Percentiles rank a stretch among this genome's conserved stretches.
Conservation (phyloP, 2,888 invertebrate species). For the Dicyrtoma fusca region DNA sequence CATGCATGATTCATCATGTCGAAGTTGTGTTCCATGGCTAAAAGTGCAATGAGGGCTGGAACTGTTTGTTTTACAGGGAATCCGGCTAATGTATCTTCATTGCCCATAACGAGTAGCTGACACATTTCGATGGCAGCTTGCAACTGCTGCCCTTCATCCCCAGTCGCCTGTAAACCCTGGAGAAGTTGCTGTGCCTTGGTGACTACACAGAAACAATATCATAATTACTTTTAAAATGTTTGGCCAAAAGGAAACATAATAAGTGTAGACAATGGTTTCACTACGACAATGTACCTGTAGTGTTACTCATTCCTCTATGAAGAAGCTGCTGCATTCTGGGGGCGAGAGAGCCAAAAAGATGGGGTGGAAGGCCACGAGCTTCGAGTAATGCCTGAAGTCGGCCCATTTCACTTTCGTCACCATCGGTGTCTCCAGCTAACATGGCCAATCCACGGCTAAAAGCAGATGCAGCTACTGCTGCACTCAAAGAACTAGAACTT, state of each 20-base stretch:
- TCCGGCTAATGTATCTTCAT: constrained; percentile 97
- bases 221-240: too few species aligned
- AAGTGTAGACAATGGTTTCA: neutral
- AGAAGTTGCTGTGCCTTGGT: constrained; percentile 92
- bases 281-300: constrained; percentile 65
- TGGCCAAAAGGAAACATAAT: neutral
- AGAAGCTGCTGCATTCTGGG: constrained; percentile 95
- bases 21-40: constrained; percentile 98
- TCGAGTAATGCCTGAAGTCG: constrained; percentile 91
- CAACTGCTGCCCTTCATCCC: constrained; percentile 93
- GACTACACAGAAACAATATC: constrained; percentile 65
- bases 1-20: constrained; percentile 99
- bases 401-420: constrained; percentile 94
- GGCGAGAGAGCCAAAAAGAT: constrained; percentile 91
- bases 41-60: constrained; percentile 86
- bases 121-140: constrained; percentile 98
- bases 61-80: constrained; percentile 98
- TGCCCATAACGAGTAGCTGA: constrained; percentile 97
- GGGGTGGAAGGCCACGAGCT: constrained; percentile 93
- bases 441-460: constrained; percentile 63
- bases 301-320: constrained; percentile 90
- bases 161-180: constrained; percentile 87
- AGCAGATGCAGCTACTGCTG: constrained; percentile 61
- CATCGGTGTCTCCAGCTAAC: constrained; percentile 63
- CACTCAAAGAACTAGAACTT: constrained; percentile 35